These are phyloP conservation scores for Melikaiella ostensackeni DNA, from an alignment of 2,888 invertebrate genomes.

Conservation along the genomic window DNA sequence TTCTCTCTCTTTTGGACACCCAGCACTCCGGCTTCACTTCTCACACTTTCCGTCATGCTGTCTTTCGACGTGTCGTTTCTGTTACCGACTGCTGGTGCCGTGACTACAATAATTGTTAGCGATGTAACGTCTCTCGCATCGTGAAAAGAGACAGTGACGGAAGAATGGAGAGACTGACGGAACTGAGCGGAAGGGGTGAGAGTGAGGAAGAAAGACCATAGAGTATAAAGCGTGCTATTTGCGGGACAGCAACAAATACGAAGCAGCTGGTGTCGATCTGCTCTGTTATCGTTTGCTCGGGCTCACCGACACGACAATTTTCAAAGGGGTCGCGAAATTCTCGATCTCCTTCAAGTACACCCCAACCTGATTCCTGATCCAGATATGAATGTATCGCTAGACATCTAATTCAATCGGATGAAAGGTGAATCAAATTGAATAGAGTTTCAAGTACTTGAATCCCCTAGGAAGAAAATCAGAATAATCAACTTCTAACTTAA, in stretches of 20 bases:
- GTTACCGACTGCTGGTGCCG: conserved; percentile 69
- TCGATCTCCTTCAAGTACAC: conserved; percentile 47
- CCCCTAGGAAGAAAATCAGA: background rate
- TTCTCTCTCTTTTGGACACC: conserved; percentile 46
- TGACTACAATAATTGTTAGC: conserved; percentile 76
- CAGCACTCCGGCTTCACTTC: conserved; percentile 68
- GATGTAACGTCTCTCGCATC: conserved; percentile 59
- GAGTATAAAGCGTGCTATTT: conserved; percentile 66
- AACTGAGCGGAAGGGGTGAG: conserved; percentile 44
- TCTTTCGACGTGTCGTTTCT: conserved; percentile 73
- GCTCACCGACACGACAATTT: conserved; percentile 49
- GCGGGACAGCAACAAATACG: conserved; percentile 72
- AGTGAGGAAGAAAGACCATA: conserved; percentile 46
- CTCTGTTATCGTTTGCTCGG: conserved; percentile 70
- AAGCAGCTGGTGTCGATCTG: conserved; percentile 75
- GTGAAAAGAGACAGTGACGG: conserved; percentile 49
- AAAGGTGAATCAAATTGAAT: conserved; percentile 25
- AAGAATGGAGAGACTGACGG: conserved; percentile 57
- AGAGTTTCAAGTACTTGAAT: background rate
- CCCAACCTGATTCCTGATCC: conserved; percentile 11
- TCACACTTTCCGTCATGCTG: conserved; percentile 69
- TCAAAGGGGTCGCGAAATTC: conserved; percentile 53
- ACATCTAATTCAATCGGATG: conserved; percentile 28
- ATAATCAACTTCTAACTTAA: background rate
- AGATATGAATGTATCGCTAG: conserved; percentile 37